Evolutionary conservation across 1,140 invertebrate species (phyloP), one percentile per base, ranked within the genome.

Genomic region (Mactra quadrangularis): DNA sequence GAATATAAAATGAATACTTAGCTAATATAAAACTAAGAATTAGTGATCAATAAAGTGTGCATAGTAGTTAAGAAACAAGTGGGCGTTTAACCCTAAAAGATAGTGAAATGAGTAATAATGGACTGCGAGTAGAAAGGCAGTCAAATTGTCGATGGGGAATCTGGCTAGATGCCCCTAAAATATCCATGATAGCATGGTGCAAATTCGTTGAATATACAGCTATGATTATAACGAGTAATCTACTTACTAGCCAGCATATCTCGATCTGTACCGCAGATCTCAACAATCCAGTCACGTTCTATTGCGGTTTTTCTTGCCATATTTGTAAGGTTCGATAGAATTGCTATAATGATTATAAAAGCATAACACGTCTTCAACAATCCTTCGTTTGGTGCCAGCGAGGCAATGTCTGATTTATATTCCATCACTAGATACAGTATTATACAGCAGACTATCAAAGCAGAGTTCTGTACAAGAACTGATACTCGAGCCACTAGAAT

Each of bases 271-370:
- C 62, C 50, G 57, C 88, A 90, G 25, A 90, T 91, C 35, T 94
- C 93, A 31, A 94, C 90, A 66, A 94, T 91, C 94, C 94, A 95
- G 87, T 95, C 94, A 84, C 94, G 93, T 85, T 94, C 92, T 19
- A 94, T 86, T 29, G 90, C 89, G 35, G 94, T 91, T 74, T 92
- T 93, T 19, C 89, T 90, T 6, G 91, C 94, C n/a, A 91, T 75
- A 41, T 92, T 93, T 25, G 92, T 92, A 11, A 90, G 68, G 71
- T 79, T 82, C 0, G 89, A 84, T n/a, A 88, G 31, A 29, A 89
- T 82, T 1, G 90, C 89, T 17, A 91, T 31, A 13, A 77, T 29
- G 35, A 91, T 89, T 66, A 92, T 85, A 17, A 72, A 45, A 13
- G 33, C 84, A 57, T 89, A 83, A 41, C 71, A 83, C 17, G 86